Evolutionary conservation across 2,797 vertebrate genomes (phyloP).

Genomic region (Champsocephalus gunnari): DNA sequence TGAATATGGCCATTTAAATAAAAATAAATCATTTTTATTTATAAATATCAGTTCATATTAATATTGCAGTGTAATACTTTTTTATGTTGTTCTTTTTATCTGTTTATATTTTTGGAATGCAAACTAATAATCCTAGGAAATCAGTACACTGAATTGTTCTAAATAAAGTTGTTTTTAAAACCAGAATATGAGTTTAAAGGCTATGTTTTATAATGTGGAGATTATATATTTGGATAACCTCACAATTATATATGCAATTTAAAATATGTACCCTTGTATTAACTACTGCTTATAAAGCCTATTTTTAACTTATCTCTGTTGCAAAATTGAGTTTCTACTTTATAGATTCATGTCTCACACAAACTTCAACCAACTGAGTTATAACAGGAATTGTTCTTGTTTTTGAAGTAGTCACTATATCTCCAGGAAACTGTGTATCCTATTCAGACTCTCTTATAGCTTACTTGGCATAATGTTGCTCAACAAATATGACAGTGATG

Average conservation of each 20-base stretch:
- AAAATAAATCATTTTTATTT: no score
- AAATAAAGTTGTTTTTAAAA: no score
- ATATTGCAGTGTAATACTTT: no score
- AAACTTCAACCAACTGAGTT: slow-evolving; percentile 22
- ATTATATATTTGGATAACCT: neutral
- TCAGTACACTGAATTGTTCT: no score
- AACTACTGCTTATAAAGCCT: neutral
- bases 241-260: neutral
- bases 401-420: slow-evolving; percentile 36
- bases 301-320: neutral
- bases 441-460: neutral
- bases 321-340: slow-evolving; percentile 4
- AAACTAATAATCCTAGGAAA: no score
- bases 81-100: no score
- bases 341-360: neutral
- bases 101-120: no score
- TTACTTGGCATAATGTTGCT: neutral
- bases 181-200: neutral
- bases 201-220: neutral
- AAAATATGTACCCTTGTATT: neutral
- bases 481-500: neutral
- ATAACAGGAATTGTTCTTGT: slow-evolving; percentile 19
- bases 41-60: no score
- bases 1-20: no score
- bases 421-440: neutral